Conservation (phyloP, 2,888 invertebrate genomes). For the Epirrhoe tristata region DNA sequence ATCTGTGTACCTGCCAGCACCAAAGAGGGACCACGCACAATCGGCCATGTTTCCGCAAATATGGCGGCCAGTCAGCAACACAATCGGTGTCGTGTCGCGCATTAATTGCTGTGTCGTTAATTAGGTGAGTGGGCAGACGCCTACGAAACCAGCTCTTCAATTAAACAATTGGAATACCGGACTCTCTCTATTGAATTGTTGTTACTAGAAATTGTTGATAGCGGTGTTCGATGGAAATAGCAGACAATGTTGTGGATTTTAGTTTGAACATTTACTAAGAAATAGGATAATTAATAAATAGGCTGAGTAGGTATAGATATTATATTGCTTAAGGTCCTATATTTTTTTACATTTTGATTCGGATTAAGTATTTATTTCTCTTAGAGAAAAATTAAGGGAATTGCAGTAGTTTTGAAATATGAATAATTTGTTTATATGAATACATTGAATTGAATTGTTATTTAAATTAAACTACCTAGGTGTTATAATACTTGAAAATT, state of each 20-base stretch:
- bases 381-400: no score
- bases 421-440: no score
- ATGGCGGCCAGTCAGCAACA: slow-evolving; percentile 58
- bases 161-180: slow-evolving; percentile 29
- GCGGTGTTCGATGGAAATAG: background rate
- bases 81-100: slow-evolving; percentile 61
- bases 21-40: slow-evolving; percentile 26
- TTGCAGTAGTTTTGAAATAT: no score
- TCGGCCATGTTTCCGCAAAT: slow-evolving; percentile 40
- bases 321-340: no score
- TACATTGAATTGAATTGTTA: no score
- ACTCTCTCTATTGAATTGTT: slow-evolving; percentile 32
- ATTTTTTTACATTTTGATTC: no score
- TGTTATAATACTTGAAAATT: no score
- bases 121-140: slow-evolving; percentile 74
- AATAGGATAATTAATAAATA: no score
- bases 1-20: slow-evolving; percentile 30
- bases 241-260: background rate
- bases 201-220: slow-evolving; percentile 1
- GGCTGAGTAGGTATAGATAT: no score
- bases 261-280: no score
- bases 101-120: slow-evolving; percentile 76
- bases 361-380: no score
- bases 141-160: slow-evolving; percentile 48
- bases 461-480: no score